A percentile compares a stretch with the other conserved stretches of the same genome.
These are phyloP conservation scores for Macrophya annulata DNA, from an alignment of 2,888 invertebrate genomes.

Conservation along the genomic window DNA sequence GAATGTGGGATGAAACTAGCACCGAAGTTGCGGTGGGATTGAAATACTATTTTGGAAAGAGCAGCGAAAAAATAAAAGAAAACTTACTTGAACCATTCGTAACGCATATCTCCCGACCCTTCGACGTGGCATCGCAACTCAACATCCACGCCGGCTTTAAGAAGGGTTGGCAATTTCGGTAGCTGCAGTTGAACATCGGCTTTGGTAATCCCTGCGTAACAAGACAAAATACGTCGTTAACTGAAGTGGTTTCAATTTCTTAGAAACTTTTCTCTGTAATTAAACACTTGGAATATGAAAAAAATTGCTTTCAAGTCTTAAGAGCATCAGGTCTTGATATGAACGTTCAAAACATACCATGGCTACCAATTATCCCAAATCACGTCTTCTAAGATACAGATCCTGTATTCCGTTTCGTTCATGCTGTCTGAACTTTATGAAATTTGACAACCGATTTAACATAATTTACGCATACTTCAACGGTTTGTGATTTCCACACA, in stretches of 20 bases:
- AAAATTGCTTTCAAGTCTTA: not conserved
- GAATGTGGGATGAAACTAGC: not conserved
- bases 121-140: slow-evolving; percentile 85
- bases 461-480: too few species aligned
- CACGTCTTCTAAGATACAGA: not conserved
- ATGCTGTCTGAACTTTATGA: not conserved
- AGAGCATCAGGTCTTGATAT: not conserved
- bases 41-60: not conserved
- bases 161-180: slow-evolving; percentile 81
- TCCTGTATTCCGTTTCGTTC: not conserved
- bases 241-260: not conserved
- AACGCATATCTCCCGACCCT: slow-evolving; percentile 85
- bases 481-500: too few species aligned
- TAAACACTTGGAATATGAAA: not conserved
- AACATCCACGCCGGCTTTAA: slow-evolving; percentile 81
- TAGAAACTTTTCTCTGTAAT: not conserved
- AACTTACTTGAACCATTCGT: slow-evolving; percentile 86
- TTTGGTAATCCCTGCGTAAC: slow-evolving; percentile 83
- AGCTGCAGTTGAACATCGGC: slow-evolving; percentile 82
- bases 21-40: not conserved
- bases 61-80: slow-evolving; percentile 53
- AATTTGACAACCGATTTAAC: too few species aligned
- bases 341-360: too few species aligned
- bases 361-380: not conserved
- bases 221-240: slow-evolving; percentile 23